A percentile compares a stretch with the other conserved stretches of the same genome.
Evolutionary conservation across 2,113 vertebrate species (phyloP).

Genomic region (Onychostruthus taczanowskii): DNA sequence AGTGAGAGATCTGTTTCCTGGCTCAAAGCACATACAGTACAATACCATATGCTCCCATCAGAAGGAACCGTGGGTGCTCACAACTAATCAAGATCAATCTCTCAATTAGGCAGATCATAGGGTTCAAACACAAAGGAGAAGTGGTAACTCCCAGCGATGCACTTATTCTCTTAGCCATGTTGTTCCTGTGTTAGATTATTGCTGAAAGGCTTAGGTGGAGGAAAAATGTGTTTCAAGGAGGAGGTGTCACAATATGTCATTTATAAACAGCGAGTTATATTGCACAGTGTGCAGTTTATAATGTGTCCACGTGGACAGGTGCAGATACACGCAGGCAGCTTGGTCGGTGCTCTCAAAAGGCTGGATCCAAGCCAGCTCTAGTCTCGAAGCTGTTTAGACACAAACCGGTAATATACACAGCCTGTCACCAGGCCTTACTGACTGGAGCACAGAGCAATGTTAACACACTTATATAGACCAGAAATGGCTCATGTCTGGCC

Average conservation of each 20-base stretch:
- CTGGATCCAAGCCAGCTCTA: slow-evolving; percentile 40
- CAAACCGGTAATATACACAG: slow-evolving; percentile 37
- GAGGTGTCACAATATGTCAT: slow-evolving; percentile 22
- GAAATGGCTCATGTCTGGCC: not conserved
- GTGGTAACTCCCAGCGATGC: not conserved
- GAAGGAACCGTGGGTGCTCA: slow-evolving; percentile 29
- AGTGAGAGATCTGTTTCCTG: slow-evolving; percentile 48
- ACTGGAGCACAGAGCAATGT: not conserved
- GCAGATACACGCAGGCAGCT: slow-evolving; percentile 32
- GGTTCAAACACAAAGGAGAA: slow-evolving; percentile 56
- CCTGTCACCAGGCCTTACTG: slow-evolving; percentile 53
- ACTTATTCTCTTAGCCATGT: not conserved
- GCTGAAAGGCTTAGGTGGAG: slow-evolving; percentile 4
- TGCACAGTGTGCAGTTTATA: not conserved
- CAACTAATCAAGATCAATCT: slow-evolving; percentile 48
- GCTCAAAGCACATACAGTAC: slow-evolving; percentile 16
- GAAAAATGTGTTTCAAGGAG: slow-evolving; percentile 5
- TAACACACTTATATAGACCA: slow-evolving; percentile 18
- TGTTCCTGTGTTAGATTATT: not conserved
- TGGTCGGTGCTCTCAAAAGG: slow-evolving; percentile 39
- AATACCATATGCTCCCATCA: slow-evolving; percentile 59
- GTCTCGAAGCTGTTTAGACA: slow-evolving; percentile 58
- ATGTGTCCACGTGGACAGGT: slow-evolving; percentile 44
- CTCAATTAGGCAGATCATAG: slow-evolving; percentile 46
- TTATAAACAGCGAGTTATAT: not conserved